Base-by-base conservation (phyloP, 2,888 invertebrate genomes). In the Dolichopus griseipennis region DNA sequence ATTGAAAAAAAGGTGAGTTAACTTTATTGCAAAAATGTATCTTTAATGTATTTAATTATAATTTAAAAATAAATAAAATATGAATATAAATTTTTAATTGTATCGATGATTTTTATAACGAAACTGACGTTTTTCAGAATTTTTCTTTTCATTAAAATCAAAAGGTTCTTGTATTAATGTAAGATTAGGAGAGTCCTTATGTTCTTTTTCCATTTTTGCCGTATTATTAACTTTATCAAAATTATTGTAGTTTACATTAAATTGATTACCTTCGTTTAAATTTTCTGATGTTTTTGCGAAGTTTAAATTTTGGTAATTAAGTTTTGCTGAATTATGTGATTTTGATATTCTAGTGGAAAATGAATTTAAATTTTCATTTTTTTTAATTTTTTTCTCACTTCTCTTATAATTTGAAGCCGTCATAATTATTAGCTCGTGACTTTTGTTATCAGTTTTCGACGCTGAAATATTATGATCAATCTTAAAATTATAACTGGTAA, bases 1-100 rank as follows among this genome's bases (percentile, higher is more conserved):
- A 81, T 85, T 37, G 83, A 83, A 34, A 81, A 81, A 69, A 83
- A 83, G 81, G 85, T 85, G 74, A 79, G 82, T 76, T 12, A 12
- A 64, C 33, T 37, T 37, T 61, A 8, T 21, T 43, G 66, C 64
- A 10, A 20, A 41, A 65, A 27, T 27, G 2, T 27, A 27, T 27
- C 2, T 27, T 27, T 27, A 27, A n/a, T n/a, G 27, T 22, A 65
- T 66, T 65, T 61, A 41, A 9, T 41, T 41, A 41, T 12, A 41
- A 41, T 41, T 41, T 12, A 9, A 41, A 41, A 12, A 41, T 12
- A 41, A 41, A 41, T 41, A 41, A 41, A 27, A 27, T 4, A 27
- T 27, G 5, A 27, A 27, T 27, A 27, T 18, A 18, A 52, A 52
- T 52, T 10, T 10, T 52, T 52, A 52, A 52, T 52, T 2, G 52